Conservation (phyloP, 2,113 vertebrate species). For the Ornithorhynchus anatinus region DNA sequence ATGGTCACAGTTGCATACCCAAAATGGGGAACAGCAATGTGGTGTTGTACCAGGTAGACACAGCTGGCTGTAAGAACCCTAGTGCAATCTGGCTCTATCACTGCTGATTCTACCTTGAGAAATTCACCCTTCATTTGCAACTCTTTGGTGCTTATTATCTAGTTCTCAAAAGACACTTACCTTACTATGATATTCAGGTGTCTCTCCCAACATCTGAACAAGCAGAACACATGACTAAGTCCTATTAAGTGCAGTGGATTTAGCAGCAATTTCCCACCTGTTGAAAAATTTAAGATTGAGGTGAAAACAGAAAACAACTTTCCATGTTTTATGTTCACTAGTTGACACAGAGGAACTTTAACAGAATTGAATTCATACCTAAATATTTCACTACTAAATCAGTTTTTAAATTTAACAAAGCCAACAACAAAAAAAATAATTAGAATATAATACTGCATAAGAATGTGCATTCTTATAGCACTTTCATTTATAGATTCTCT, state of each 20-base stretch:
- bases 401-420: background rate
- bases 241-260: slow-evolving; percentile 42
- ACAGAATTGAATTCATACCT: background rate
- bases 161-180: slow-evolving; percentile 49
- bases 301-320: background rate
- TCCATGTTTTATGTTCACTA: background rate
- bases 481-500: slow-evolving; percentile 31
- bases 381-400: background rate
- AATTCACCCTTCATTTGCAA: slow-evolving; percentile 28
- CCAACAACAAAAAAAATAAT: background rate
- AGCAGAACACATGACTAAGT: slow-evolving; percentile 37
- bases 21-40: background rate
- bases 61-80: background rate
- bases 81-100: background rate
- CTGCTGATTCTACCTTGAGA: slow-evolving; percentile 6
- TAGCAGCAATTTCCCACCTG: slow-evolving; percentile 41
- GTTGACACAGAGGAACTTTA: background rate
- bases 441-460: slow-evolving; percentile 16
- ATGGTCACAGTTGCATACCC: rapidly evolving
- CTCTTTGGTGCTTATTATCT: slow-evolving; percentile 37
- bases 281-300: slow-evolving; percentile 28
- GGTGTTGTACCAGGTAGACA: background rate
- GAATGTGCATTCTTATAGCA: slow-evolving; percentile 14
- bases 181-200: slow-evolving; percentile 21
- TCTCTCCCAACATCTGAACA: slow-evolving; percentile 26